Percentiles rank a stretch among this genome's conserved stretches.
Evolutionary conservation across 2,888 invertebrate species (phyloP).

Genomic region (Timema podura): DNA sequence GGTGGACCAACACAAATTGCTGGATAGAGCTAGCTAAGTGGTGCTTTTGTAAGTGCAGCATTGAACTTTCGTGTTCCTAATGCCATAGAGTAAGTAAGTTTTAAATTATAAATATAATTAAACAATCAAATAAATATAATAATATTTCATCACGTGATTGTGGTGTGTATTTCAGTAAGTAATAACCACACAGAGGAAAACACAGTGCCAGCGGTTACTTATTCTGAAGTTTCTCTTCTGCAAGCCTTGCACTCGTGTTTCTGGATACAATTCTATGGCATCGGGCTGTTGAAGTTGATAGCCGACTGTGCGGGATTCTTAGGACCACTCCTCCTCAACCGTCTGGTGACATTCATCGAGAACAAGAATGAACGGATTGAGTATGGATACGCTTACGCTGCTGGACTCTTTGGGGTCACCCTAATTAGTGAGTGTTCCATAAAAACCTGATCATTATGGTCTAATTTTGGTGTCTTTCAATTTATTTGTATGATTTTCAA

Average conservation of each 20-base stretch:
- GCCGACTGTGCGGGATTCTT: slow-evolving; percentile 83
- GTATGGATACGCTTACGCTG: slow-evolving; percentile 62
- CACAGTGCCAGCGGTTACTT: background rate
- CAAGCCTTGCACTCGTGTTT: slow-evolving; percentile 70
- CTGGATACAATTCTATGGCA: slow-evolving; percentile 75
- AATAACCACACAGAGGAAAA: too few relatives aligned
- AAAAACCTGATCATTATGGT: too few relatives aligned
- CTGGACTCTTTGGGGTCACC: slow-evolving; percentile 60
- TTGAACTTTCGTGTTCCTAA: too few relatives aligned
- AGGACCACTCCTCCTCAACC: slow-evolving; percentile 83
- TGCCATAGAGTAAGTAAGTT: too few relatives aligned
- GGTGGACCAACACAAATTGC: too few relatives aligned
- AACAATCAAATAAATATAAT: too few relatives aligned
- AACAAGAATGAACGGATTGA: slow-evolving; percentile 61
- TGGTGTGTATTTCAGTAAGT: too few relatives aligned
- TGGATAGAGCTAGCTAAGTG: too few relatives aligned
- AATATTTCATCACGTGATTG: too few relatives aligned
- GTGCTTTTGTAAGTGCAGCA: too few relatives aligned
- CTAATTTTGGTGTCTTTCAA: slow-evolving; percentile 8
- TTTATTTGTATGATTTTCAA: background rate
- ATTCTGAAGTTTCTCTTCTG: slow-evolving; percentile 51
- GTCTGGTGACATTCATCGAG: slow-evolving; percentile 74
- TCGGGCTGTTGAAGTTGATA: slow-evolving; percentile 77
- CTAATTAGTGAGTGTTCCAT: slow-evolving; percentile 56
- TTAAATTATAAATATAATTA: too few relatives aligned